A percentile compares a stretch with the other conserved stretches of the same genome.
phyloP scores from a whole-genome alignment of 2,888 invertebrate species.

The Acleris cristana region DNA sequence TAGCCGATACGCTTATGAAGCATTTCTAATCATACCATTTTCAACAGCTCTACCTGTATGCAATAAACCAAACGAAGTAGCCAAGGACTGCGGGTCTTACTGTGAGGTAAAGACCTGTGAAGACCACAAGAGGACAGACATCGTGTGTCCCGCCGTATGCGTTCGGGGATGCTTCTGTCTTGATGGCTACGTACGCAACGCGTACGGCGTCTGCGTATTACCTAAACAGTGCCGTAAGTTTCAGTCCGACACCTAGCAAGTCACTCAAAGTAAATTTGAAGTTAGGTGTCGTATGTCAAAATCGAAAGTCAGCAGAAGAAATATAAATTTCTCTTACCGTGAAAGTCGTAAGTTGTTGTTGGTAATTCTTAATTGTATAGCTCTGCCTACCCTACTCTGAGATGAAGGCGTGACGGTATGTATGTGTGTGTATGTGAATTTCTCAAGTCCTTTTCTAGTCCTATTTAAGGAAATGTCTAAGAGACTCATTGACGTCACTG shows the following conservation, averaged over 20 bases:
- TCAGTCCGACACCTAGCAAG: too few species aligned
- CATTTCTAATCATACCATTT: neutral
- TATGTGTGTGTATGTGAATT: too few species aligned
- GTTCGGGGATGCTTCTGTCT: slow-evolving; percentile 27
- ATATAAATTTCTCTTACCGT: too few species aligned
- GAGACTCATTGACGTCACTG: too few species aligned
- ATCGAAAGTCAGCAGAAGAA: neutral
- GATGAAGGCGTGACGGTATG: too few species aligned
- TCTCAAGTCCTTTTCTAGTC: too few species aligned
- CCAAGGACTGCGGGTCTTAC: slow-evolving; percentile 22
- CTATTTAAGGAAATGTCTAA: too few species aligned
- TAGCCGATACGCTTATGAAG: neutral
- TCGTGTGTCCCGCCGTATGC: slow-evolving; percentile 23
- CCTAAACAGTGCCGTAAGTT: slow-evolving; percentile 28
- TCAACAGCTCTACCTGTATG: slow-evolving; percentile 24
- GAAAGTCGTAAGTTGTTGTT: too few species aligned
- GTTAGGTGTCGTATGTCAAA: neutral
- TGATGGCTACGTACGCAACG: slow-evolving; percentile 26
- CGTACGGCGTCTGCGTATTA: slow-evolving; percentile 19
- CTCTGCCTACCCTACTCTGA: too few species aligned
- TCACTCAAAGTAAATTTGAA: neutral
- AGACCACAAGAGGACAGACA: slow-evolving; percentile 23
- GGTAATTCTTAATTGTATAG: too few species aligned
- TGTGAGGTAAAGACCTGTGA: slow-evolving; percentile 22
- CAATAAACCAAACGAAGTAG: slow-evolving; percentile 26